phyloP scores from a whole-genome alignment of 2,113 vertebrate species.

The Boulengerochromis microlepis region DNA sequence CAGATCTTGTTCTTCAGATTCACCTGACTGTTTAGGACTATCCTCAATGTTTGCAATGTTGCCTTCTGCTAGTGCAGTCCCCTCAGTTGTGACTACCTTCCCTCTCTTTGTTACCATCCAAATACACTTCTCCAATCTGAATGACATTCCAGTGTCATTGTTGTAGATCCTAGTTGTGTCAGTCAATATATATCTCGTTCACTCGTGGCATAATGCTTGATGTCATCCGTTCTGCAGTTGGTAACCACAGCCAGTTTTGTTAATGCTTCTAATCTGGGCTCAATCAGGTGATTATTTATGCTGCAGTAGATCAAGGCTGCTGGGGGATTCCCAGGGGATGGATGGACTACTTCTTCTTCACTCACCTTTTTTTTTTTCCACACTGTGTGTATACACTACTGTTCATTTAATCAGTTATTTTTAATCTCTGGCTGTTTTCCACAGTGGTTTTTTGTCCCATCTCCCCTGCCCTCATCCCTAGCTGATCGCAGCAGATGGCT shows the following conservation, averaged over 20 bases:
- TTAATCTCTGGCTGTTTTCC: neutral
- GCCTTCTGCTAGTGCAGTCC: neutral
- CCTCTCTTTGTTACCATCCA: neutral
- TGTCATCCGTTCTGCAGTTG: neutral
- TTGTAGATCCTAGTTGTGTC: neutral
- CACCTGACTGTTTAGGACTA: neutral
- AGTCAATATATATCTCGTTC: neutral
- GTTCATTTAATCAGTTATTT: neutral
- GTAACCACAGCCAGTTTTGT: neutral
- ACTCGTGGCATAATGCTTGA: neutral
- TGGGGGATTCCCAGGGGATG: neutral
- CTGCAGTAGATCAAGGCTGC: neutral
- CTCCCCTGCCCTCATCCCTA: neutral
- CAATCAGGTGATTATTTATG: neutral
- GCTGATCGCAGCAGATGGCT: neutral
- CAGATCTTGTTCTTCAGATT: neutral
- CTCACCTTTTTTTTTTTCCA: neutral
- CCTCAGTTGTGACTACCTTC: neutral
- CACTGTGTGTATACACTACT: neutral
- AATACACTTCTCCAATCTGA: neutral
- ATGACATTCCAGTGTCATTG: neutral
- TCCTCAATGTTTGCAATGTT: neutral
- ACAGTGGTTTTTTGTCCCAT: neutral
- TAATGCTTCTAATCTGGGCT: neutral
- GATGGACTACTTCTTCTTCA: neutral